phyloP scores from a whole-genome alignment of 2,888 invertebrate genomes.

The Tetragnatha montana region DNA sequence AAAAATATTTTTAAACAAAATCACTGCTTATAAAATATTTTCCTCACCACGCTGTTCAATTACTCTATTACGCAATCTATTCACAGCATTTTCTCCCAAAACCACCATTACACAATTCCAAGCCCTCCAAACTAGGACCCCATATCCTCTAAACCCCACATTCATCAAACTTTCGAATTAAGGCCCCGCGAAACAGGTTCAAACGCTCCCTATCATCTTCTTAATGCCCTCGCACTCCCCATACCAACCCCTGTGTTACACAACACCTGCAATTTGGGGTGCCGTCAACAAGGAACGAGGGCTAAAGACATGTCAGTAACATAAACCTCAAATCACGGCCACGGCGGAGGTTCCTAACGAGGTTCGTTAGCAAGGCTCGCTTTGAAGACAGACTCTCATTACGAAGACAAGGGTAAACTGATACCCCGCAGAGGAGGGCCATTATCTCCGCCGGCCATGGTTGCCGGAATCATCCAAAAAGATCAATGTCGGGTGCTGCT shows the following conservation, averaged over 20 bases:
- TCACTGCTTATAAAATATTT: no score
- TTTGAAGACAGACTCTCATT: constrained; percentile 64
- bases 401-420: constrained; percentile 61
- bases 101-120: no score
- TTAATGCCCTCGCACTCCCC: constrained; percentile 38
- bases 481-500: constrained; percentile 19
- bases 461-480: constrained; percentile 43
- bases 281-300: constrained; percentile 35
- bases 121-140: no score
- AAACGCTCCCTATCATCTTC: constrained; percentile 40
- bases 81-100: no score
- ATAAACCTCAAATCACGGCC: constrained; percentile 67
- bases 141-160: not conserved
- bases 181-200: not conserved
- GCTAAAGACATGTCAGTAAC: constrained; percentile 69
- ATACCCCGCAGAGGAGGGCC: constrained; percentile 45
- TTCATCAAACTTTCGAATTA: not conserved
- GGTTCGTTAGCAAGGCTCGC: constrained; percentile 57
- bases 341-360: constrained; percentile 48
- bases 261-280: constrained; percentile 54
- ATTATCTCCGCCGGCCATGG: constrained; percentile 42
- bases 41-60: no score
- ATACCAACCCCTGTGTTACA: constrained; percentile 55
- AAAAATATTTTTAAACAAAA: no score
- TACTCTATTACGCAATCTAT: no score